phyloP scores from a whole-genome alignment of 2,113 vertebrate species.

The Phrynosoma platyrhinos region DNA sequence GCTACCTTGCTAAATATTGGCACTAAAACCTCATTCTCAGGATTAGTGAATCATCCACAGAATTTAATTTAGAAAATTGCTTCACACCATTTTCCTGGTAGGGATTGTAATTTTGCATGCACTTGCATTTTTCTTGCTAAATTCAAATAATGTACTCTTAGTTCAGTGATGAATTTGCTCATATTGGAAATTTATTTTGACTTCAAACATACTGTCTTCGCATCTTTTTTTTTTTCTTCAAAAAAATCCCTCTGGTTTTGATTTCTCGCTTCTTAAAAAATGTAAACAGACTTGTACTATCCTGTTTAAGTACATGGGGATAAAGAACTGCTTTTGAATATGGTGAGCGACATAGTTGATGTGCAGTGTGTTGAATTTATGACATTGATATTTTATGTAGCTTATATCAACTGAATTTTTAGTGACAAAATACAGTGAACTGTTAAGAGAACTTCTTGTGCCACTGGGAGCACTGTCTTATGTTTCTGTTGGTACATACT shows the following conservation, averaged over 20 bases:
- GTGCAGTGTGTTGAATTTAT: constrained; percentile 6
- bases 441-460: constrained; percentile 9
- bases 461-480: neutral
- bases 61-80: constrained; percentile 5
- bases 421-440: neutral
- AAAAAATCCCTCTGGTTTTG: neutral
- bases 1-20: constrained; percentile 11
- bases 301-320: neutral
- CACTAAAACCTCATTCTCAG: neutral
- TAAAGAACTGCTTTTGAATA: neutral
- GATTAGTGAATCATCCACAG: neutral
- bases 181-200: neutral
- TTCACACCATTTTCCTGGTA: neutral
- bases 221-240: no score
- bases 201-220: neutral
- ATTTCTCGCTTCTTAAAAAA: neutral
- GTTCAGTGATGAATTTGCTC: neutral
- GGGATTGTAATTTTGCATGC: neutral
- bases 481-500: neutral
- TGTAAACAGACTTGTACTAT: no score
- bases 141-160: neutral
- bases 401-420: neutral
- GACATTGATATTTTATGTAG: neutral
- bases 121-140: neutral
- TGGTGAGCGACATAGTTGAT: neutral